phyloP scores from a whole-genome alignment of 2,113 vertebrate species.

The Leucopsar rothschildi region DNA sequence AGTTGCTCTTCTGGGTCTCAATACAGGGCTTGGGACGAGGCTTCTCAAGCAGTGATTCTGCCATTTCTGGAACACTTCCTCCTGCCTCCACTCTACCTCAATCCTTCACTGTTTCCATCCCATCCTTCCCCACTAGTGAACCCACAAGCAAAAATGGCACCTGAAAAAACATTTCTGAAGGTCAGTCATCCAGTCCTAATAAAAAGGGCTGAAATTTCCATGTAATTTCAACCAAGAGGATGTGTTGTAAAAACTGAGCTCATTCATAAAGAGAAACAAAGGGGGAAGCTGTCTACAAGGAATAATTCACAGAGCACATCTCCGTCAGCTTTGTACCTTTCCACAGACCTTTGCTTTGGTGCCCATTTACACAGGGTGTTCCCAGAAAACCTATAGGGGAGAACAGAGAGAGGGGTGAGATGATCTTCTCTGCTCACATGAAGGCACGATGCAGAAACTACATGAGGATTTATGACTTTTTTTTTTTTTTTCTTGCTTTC shows the following conservation, averaged over 20 bases:
- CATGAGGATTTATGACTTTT: neutral
- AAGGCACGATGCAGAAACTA: neutral
- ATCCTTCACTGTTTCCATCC: neutral
- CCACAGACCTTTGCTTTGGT: neutral
- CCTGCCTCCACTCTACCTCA: neutral
- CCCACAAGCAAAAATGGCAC: neutral
- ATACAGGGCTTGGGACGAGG: neutral
- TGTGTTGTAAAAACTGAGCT: neutral
- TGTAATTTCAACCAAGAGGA: neutral
- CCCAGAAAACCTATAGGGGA: neutral
- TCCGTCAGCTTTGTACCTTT: neutral
- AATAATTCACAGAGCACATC: neutral
- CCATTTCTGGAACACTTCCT: neutral
- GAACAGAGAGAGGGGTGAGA: neutral
- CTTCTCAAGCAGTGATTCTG: neutral
- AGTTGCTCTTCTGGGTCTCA: neutral
- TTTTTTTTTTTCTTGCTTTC: neutral
- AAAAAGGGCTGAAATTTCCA: neutral
- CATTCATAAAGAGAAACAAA: conserved; percentile 6
- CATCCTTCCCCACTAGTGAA: neutral
- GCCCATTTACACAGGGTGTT: neutral
- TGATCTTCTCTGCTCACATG: neutral
- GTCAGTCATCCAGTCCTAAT: neutral
- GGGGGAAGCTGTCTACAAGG: neutral
- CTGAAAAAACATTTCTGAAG: neutral